phyloP scores from a whole-genome alignment of 2,797 vertebrate genomes.

The Muscicapa striata region DNA sequence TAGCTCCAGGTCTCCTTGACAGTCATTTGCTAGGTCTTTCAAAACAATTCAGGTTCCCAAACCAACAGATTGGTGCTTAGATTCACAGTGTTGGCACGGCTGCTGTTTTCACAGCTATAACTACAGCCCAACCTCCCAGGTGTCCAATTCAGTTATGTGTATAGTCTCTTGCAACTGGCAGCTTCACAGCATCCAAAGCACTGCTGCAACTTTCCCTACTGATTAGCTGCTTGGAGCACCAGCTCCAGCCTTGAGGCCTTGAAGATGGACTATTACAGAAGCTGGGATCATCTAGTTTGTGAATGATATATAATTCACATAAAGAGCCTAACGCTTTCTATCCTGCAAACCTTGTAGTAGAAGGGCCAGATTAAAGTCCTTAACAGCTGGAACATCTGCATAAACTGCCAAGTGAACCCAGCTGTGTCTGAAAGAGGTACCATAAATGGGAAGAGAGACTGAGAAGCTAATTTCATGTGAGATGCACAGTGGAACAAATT shows the following conservation, averaged over 20 bases:
- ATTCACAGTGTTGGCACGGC: background rate
- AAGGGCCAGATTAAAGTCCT: background rate
- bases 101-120: conserved; percentile 51
- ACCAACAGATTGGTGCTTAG: conserved; percentile 40
- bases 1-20: background rate
- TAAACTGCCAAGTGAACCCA: conserved; percentile 2
- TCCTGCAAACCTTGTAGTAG: background rate
- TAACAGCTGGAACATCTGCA: conserved; percentile 44
- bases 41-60: conserved; percentile 25
- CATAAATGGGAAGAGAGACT: background rate
- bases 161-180: background rate
- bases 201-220: background rate
- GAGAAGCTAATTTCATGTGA: background rate
- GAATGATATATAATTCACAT: background rate
- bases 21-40: conserved; percentile 5
- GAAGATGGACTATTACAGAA: conserved; percentile 4
- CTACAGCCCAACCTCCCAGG: conserved; percentile 37
- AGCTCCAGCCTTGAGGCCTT: background rate
- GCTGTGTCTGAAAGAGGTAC: conserved; percentile 11
- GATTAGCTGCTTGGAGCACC: background rate
- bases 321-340: background rate
- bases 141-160: conserved; percentile 32
- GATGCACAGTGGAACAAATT: background rate
- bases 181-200: background rate
- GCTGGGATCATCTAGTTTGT: background rate